These are phyloP conservation scores for zebrafish (Danio rerio) DNA, from an alignment of 2,113 vertebrate species.

Conservation along the genomic window GRCz12tu NC_133188.1:52056001-52056500, in stretches of 20 bases:
- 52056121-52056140: slow-evolving; percentile 3
- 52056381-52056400: too few relatives aligned
- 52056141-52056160: not conserved
- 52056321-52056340: not conserved
- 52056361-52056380: too few relatives aligned
- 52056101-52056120: slow-evolving; percentile 13
- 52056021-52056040: not conserved
- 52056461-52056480: too few relatives aligned
- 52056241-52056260: not conserved
- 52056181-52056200: not conserved
- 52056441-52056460: too few relatives aligned
- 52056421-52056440: too few relatives aligned
- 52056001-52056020: not conserved
- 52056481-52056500: too few relatives aligned
- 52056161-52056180: not conserved
- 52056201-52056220: not conserved
- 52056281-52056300: not conserved
- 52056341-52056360: not conserved
- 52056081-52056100: slow-evolving; percentile 6
- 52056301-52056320: not conserved
- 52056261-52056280: not conserved
- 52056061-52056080: not conserved
- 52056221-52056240: not conserved
- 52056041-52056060: not conserved
- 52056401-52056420: too few relatives aligned